phyloP scores from a whole-genome alignment of 1,140 invertebrate species.

The Calliopsis andreniformis region DNA sequence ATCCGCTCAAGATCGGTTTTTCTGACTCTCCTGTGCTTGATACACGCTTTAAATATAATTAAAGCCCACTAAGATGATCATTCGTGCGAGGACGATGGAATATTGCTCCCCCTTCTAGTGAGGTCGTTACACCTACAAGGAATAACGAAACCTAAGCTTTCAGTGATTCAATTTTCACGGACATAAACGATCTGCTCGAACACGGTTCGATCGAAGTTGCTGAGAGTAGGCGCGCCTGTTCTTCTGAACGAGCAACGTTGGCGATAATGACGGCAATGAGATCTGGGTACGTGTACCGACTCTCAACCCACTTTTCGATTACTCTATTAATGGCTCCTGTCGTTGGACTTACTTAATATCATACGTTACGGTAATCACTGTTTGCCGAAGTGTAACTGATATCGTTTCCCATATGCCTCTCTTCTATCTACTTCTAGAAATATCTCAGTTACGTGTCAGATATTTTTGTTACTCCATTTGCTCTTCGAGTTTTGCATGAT shows the following conservation, averaged over 20 bases:
- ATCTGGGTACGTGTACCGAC: slow-evolving; percentile 14
- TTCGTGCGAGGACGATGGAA: neutral
- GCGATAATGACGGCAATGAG: slow-evolving; percentile 13
- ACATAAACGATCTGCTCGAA: neutral
- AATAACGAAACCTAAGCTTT: neutral
- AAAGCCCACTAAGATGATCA: neutral
- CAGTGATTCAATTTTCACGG: slow-evolving; percentile 23
- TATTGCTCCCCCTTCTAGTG: neutral
- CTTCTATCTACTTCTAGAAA: no score
- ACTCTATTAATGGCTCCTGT: slow-evolving; percentile 41
- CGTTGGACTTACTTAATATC: slow-evolving; percentile 32
- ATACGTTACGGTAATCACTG: slow-evolving; percentile 24
- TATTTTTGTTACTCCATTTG: no score
- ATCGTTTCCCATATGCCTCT: no score
- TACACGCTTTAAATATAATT: slow-evolving; percentile 9
- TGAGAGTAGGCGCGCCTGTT: neutral
- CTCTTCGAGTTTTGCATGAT: no score
- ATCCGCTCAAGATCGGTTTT: slow-evolving; percentile 1
- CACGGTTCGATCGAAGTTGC: slow-evolving; percentile 27
- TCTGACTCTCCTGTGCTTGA: neutral
- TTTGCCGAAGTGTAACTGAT: neutral
- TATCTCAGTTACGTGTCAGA: no score
- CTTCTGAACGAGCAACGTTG: neutral
- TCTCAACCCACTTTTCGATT: neutral
- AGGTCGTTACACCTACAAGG: neutral